A percentile compares a stretch with the other conserved stretches of the same genome.
Conservation (phyloP, 1,140 invertebrate species). For the Drosophila lacteicornis region DNA sequence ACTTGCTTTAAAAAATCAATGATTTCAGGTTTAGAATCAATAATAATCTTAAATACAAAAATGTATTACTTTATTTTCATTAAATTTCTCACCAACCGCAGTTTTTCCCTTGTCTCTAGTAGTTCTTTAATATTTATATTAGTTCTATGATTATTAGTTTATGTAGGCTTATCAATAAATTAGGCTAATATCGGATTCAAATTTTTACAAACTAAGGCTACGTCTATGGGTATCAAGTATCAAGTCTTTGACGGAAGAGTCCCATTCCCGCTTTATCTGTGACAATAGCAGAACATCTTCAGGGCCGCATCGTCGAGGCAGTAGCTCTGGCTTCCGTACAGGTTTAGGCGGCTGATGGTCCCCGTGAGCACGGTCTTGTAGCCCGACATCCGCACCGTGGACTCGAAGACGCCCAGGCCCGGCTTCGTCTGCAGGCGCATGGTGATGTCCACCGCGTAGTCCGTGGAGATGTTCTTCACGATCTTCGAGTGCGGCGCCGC, state of each 20-base stretch:
- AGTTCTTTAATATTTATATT: no score
- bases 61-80: no score
- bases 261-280: conserved; percentile 51
- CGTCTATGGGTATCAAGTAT: conserved; percentile 40
- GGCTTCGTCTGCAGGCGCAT: conserved; percentile 89
- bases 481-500: conserved; percentile 76
- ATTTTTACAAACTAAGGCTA: no score
- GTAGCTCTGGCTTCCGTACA: conserved; percentile 92
- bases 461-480: conserved; percentile 83
- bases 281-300: conserved; percentile 92
- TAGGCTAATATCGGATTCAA: no score
- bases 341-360: conserved; percentile 91
- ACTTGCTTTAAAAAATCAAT: no score
- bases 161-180: no score
- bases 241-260: conserved; percentile 42
- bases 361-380: conserved; percentile 87
- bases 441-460: conserved; percentile 87
- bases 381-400: conserved; percentile 87
- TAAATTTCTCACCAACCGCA: no score
- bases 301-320: conserved; percentile 91
- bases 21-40: no score
- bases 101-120: no score
- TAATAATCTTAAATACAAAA: no score
- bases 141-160: no score
- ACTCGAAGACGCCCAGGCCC: conserved; percentile 91